Percentiles rank a stretch among this genome's conserved stretches.
These are phyloP conservation scores for Poecilia wingei DNA, from an alignment of 2,797 vertebrate genomes.

Conservation along the genomic window DNA sequence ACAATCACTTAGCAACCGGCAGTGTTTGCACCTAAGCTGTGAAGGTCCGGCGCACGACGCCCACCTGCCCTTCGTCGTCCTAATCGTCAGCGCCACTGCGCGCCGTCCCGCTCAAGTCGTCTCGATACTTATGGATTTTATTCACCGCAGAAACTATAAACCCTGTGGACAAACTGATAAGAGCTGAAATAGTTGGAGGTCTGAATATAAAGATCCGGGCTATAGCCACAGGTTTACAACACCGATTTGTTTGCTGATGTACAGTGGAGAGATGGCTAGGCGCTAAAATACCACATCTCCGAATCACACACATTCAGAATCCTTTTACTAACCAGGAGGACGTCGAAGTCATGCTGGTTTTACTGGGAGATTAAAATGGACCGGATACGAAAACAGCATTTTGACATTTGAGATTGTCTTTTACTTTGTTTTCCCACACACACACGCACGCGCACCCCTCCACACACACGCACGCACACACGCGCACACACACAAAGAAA, in stretches of 20 bases:
- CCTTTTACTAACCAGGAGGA: background rate
- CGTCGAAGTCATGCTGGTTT: background rate
- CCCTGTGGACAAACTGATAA: background rate
- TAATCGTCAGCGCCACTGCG: constrained; percentile 59
- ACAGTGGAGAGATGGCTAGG: background rate
- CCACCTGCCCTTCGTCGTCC: constrained; percentile 68
- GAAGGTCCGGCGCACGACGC: constrained; percentile 63
- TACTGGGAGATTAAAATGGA: background rate
- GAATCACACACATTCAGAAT: background rate
- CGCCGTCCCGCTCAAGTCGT: background rate
- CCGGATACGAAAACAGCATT: background rate
- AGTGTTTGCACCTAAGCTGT: constrained; percentile 77
- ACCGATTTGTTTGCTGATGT: background rate
- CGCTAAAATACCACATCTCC: background rate
- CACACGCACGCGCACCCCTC: no score
- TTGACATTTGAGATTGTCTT: no score
- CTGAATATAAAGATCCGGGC: background rate
- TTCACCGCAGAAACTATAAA: background rate
- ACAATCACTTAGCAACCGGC: constrained; percentile 68
- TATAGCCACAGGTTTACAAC: background rate
- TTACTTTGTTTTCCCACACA: background rate
- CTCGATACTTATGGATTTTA: background rate
- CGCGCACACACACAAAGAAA: background rate
- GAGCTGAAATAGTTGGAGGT: background rate
- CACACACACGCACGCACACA: no score